Evolutionary conservation across 2,888 invertebrate species (phyloP).

Genomic region (Hirtodrosophila alboralis): DNA sequence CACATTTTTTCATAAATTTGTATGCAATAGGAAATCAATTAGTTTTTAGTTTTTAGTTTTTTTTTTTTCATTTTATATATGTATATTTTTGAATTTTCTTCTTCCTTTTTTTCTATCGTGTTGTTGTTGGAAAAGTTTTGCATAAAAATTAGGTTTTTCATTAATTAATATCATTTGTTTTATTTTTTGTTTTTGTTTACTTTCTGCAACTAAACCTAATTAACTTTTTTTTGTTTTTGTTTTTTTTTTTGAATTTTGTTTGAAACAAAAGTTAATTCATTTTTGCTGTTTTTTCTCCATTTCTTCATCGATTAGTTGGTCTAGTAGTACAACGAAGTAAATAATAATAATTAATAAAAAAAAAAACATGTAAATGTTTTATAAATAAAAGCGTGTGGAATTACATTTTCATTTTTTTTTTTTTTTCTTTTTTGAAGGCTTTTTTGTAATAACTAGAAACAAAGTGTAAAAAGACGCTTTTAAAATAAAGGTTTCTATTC

Average conservation of each 20-base stretch:
- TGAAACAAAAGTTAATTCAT: slow-evolving; percentile 49
- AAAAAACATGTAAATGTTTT: slow-evolving; percentile 54
- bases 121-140: slow-evolving; percentile 35
- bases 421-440: slow-evolving; percentile 41
- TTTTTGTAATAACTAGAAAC: slow-evolving; percentile 53
- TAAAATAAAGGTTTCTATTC: slow-evolving; percentile 20
- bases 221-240: slow-evolving; percentile 11
- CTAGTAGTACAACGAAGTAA: slow-evolving; percentile 44
- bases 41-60: slow-evolving; percentile 24
- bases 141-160: slow-evolving; percentile 44
- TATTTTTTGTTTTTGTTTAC: slow-evolving; percentile 18
- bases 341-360: slow-evolving; percentile 40
- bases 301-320: too few species aligned
- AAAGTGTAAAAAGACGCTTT: slow-evolving; percentile 40
- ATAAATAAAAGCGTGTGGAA: slow-evolving; percentile 77
- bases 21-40: slow-evolving; percentile 75
- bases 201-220: slow-evolving; percentile 44
- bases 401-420: slow-evolving; percentile 66
- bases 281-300: slow-evolving; percentile 28
- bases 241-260: slow-evolving; percentile 42
- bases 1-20: slow-evolving; percentile 73
- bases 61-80: too few species aligned
- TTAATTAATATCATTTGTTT: slow-evolving; percentile 63
- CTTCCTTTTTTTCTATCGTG: slow-evolving; percentile 22
- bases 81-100: too few species aligned